Conservation (phyloP, 1,140 invertebrate species). For the Lordiphosa stackelbergi region DNA sequence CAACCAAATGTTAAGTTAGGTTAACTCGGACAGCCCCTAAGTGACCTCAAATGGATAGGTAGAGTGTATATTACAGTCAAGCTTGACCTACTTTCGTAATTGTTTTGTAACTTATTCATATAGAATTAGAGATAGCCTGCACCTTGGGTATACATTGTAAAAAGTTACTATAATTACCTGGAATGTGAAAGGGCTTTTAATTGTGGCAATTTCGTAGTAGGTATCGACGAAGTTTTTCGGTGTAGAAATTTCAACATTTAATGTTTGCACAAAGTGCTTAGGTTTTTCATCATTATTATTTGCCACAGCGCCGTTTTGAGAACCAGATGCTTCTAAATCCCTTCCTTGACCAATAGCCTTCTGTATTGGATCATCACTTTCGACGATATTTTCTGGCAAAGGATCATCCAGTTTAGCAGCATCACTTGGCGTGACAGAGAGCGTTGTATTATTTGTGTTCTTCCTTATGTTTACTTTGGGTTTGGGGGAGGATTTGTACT, state of each 20-base stretch:
- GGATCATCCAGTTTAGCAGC: slow-evolving; percentile 23
- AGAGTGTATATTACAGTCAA: too few species aligned
- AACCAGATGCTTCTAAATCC: slow-evolving; percentile 84
- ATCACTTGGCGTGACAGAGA: slow-evolving; percentile 24
- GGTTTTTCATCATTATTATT: slow-evolving; percentile 80
- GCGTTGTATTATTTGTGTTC: slow-evolving; percentile 55
- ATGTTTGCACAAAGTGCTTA: slow-evolving; percentile 83
- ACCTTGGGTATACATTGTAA: too few species aligned
- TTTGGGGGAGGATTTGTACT: slow-evolving; percentile 91
- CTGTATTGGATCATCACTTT: slow-evolving; percentile 17
- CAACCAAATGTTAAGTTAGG: too few species aligned
- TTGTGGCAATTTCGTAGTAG: slow-evolving; percentile 92
- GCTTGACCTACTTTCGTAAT: too few species aligned
- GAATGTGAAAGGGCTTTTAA: slow-evolving; percentile 92
- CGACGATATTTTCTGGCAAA: slow-evolving; percentile 26
- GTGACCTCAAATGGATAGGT: too few species aligned
- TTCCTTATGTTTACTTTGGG: slow-evolving; percentile 88
- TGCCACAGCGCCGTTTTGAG: slow-evolving; percentile 80
- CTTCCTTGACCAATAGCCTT: slow-evolving; percentile 56
- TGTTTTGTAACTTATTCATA: too few species aligned
- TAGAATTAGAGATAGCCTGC: too few species aligned
- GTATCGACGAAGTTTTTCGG: slow-evolving; percentile 88
- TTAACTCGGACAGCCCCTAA: too few species aligned
- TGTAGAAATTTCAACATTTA: slow-evolving; percentile 91
- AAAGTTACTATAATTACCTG: slow-evolving; percentile 80